phyloP scores from a whole-genome alignment of 2,888 invertebrate species.

The Papilio protenor region DNA sequence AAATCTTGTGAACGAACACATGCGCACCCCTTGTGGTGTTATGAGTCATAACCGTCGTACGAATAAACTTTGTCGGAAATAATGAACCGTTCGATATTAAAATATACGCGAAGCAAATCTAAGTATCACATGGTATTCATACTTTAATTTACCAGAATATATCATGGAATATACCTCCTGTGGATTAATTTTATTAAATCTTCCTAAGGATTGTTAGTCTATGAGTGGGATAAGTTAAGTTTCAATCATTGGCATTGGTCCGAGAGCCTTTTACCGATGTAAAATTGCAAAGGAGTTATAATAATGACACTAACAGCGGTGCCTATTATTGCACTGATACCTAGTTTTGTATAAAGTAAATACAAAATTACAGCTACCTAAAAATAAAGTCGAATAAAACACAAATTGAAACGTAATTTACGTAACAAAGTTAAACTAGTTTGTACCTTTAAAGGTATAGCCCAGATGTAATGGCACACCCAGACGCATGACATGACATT shows the following conservation, averaged over 20 bases:
- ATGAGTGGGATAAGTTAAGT: not conserved
- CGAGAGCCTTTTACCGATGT: slow-evolving; percentile 90
- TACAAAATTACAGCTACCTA: slow-evolving; percentile 90
- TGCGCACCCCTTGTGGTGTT: slow-evolving; percentile 19
- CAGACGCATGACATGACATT: slow-evolving; percentile 93
- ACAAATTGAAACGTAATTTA: not conserved
- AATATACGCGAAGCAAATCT: slow-evolving; percentile 1
- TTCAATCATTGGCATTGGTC: slow-evolving; percentile 86
- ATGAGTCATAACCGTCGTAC: slow-evolving; percentile 23
- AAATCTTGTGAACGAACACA: slow-evolving; percentile 5
- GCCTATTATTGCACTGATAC: slow-evolving; percentile 91
- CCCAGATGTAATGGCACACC: slow-evolving; percentile 94
- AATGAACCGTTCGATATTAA: slow-evolving; percentile 17
- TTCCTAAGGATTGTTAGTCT: not conserved
- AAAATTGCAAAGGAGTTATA: slow-evolving; percentile 91
- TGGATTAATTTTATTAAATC: not conserved
- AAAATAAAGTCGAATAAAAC: slow-evolving; percentile 47
- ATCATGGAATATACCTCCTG: not conserved
- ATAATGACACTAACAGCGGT: slow-evolving; percentile 88
- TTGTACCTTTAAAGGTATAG: slow-evolving; percentile 91
- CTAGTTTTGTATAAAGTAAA: slow-evolving; percentile 89
- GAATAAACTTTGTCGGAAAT: slow-evolving; percentile 34
- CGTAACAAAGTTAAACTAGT: not conserved
- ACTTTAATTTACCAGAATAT: not conserved
- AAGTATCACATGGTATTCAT: not conserved